These are phyloP conservation scores for Meteorus colon DNA, from an alignment of 2,888 invertebrate species.

Conservation along the genomic window DNA sequence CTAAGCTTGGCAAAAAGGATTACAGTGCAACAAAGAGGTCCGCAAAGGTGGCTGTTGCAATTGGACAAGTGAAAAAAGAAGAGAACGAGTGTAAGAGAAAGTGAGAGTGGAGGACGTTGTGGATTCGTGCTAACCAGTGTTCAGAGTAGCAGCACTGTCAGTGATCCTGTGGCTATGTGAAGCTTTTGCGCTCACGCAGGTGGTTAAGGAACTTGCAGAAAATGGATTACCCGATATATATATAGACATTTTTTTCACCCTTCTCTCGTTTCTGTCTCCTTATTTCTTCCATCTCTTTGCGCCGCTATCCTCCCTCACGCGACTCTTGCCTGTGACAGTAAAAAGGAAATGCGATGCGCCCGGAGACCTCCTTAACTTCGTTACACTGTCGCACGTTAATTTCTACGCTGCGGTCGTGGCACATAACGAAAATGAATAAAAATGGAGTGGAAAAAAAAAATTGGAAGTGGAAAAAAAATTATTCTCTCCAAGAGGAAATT, in stretches of 20 bases:
- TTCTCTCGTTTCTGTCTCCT: conserved; percentile 24
- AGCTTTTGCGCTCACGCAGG: conserved; percentile 34
- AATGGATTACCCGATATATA: conserved; percentile 37
- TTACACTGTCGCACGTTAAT: conserved; percentile 61
- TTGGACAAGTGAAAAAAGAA: conserved; percentile 34
- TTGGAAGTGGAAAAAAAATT: background rate
- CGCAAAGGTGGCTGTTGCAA: conserved; percentile 50
- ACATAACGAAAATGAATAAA: conserved; percentile 34
- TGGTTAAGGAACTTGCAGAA: conserved; percentile 43
- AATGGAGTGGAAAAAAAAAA: conserved; percentile 13
- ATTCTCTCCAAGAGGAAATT: background rate
- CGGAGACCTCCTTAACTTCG: conserved; percentile 59
- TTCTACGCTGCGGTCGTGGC: conserved; percentile 48
- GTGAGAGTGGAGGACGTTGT: conserved; percentile 40
- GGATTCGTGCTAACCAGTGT: conserved; percentile 54
- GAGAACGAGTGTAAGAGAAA: conserved; percentile 5
- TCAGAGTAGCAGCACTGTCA: conserved; percentile 49
- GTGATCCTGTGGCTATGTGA: conserved; percentile 34
- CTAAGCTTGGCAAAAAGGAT: conserved; percentile 29
- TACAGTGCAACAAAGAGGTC: conserved; percentile 42
- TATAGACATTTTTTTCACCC: conserved; percentile 11
- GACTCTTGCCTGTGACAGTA: conserved; percentile 41
- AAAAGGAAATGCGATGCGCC: conserved; percentile 60
- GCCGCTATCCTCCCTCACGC: conserved; percentile 13
- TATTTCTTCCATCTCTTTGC: conserved; percentile 19